These are phyloP conservation scores for Auanema freiburgensis DNA, from an alignment of 2,888 invertebrate species.

Conservation along the genomic window DNA sequence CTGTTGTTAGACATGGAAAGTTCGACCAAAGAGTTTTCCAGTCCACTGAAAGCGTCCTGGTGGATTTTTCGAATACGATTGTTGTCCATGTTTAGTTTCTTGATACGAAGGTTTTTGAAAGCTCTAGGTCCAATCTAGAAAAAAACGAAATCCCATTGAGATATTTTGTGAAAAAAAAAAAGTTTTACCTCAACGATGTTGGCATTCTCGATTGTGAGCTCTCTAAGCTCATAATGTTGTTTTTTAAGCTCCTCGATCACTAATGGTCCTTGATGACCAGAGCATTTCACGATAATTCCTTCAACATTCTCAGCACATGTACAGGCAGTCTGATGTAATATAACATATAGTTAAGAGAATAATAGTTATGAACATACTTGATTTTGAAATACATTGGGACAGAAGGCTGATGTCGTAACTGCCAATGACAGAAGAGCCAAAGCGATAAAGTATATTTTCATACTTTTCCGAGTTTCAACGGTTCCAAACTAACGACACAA, in stretches of 20 bases:
- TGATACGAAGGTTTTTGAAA: slow-evolving; percentile 70
- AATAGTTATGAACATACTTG: slow-evolving; percentile 28
- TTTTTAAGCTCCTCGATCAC: slow-evolving; percentile 62
- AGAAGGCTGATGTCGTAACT: slow-evolving; percentile 41
- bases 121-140: slow-evolving; percentile 69
- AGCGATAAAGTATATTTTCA: background rate
- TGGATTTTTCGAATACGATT: slow-evolving; percentile 62
- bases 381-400: slow-evolving; percentile 57
- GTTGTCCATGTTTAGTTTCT: slow-evolving; percentile 64
- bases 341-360: background rate
- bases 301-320: slow-evolving; percentile 60
- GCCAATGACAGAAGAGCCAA: slow-evolving; percentile 28
- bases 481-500: background rate
- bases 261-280: slow-evolving; percentile 55
- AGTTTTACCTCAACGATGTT: slow-evolving; percentile 61
- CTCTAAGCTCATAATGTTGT: slow-evolving; percentile 55
- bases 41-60: slow-evolving; percentile 70
- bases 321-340: slow-evolving; percentile 54
- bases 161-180: background rate
- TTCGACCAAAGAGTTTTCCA: slow-evolving; percentile 79
- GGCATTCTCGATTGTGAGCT: slow-evolving; percentile 61
- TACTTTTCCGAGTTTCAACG: background rate
- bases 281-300: slow-evolving; percentile 63
- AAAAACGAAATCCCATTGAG: background rate
- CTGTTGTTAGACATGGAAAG: slow-evolving; percentile 75